Conservation (phyloP, 2,888 invertebrate genomes). For the Beris chalybata region DNA sequence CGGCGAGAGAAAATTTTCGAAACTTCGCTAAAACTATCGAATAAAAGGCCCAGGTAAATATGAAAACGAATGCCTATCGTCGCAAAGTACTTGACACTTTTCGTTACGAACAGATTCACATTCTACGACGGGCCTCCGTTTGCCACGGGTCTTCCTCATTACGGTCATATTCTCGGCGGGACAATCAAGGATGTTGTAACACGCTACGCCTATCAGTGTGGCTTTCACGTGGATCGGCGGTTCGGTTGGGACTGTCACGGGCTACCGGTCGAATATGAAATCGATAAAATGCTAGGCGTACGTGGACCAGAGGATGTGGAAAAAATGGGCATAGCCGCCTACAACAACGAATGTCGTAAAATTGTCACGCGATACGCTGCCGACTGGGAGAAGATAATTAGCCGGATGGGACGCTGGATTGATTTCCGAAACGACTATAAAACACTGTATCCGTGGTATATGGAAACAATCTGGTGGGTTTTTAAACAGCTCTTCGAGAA, state of each 20-base stretch:
- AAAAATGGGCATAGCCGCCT: constrained; percentile 93
- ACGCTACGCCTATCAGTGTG: constrained; percentile 92
- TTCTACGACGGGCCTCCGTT: constrained; percentile 99
- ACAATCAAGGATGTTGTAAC: constrained; percentile 99
- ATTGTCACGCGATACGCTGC: constrained; percentile 94
- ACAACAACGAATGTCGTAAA: constrained; percentile 93
- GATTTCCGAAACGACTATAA: constrained; percentile 99
- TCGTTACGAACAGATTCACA: constrained; percentile 66
- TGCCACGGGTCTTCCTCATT: constrained; percentile 98
- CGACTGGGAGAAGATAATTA: constrained; percentile 89
- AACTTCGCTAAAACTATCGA: constrained; percentile 85
- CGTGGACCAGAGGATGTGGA: constrained; percentile 95
- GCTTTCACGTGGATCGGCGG: constrained; percentile 85
- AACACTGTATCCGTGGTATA: constrained; percentile 96
- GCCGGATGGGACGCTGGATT: constrained; percentile 95
- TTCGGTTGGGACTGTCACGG: constrained; percentile 99
- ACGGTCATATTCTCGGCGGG: constrained; percentile 97
- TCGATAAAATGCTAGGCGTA: constrained; percentile 86
- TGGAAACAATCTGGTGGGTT: constrained; percentile 99
- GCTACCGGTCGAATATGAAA: constrained; percentile 93
- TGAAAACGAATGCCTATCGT: background rate
- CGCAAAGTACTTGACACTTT: background rate
- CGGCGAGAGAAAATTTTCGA: constrained; percentile 85
- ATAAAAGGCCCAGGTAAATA: constrained; percentile 78
- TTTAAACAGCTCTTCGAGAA: constrained; percentile 94